Percentiles rank a stretch among this genome's conserved stretches.
Evolutionary conservation across 2,888 invertebrate genomes (phyloP).

Genomic region (Kryphioiulus occultus): DNA sequence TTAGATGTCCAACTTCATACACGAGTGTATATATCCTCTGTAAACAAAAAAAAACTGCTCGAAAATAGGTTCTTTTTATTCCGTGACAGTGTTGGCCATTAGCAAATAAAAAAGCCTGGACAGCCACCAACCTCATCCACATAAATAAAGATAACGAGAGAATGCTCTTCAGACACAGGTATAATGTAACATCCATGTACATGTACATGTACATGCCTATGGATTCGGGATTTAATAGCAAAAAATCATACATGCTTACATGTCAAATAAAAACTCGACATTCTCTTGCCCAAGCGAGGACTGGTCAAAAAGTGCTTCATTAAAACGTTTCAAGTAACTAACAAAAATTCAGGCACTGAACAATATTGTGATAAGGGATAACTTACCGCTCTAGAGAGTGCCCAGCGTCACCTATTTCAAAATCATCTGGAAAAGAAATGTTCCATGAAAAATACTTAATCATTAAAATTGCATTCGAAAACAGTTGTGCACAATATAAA

Average conservation of each 20-base stretch:
- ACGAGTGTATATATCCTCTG: neutral
- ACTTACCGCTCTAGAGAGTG: too few relatives aligned
- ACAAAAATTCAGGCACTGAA: too few relatives aligned
- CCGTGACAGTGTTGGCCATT: neutral
- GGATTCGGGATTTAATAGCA: neutral
- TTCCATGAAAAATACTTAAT: too few relatives aligned
- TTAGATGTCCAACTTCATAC: neutral
- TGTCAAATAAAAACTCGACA: neutral
- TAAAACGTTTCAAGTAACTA: neutral
- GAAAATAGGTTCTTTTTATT: constrained; percentile 2
- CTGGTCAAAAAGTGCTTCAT: constrained; percentile 10
- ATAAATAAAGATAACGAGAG: constrained; percentile 41
- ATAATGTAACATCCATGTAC: constrained; percentile 38
- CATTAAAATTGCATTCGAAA: too few relatives aligned
- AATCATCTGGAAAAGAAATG: too few relatives aligned
- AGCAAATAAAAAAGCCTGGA: constrained; percentile 18
- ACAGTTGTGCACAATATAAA: too few relatives aligned
- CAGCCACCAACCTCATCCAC: constrained; percentile 37
- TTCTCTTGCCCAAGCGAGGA: neutral
- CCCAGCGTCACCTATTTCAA: too few relatives aligned
- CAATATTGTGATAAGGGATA: too few relatives aligned
- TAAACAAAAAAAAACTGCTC: neutral
- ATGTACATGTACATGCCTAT: neutral
- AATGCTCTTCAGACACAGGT: constrained; percentile 39
- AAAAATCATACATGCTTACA: neutral